These are phyloP conservation scores for Sylvia atricapilla DNA, from an alignment of 2,113 vertebrate species.

Conservation along the genomic window DNA sequence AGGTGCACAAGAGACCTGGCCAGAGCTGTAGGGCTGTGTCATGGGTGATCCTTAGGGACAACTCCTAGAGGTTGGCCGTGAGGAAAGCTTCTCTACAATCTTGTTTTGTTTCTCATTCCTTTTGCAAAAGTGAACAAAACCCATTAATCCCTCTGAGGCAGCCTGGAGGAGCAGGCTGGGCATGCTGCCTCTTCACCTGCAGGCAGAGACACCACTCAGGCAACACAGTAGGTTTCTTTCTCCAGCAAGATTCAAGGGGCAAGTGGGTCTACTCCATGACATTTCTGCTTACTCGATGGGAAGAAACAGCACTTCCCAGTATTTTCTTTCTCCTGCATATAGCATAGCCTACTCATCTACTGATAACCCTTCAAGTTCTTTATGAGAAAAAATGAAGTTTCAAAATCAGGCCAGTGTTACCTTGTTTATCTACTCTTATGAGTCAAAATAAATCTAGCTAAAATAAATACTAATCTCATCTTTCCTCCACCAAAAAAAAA, in stretches of 20 bases:
- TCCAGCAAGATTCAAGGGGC: neutral
- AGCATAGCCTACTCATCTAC: neutral
- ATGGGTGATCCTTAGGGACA: accelerated
- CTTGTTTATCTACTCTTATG: neutral
- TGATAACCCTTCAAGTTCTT: neutral
- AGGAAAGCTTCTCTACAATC: neutral
- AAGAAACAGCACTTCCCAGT: neutral
- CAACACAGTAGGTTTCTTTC: neutral
- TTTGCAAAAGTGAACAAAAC: neutral
- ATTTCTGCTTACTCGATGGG: neutral
- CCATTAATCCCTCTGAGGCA: neutral
- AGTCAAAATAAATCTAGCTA: neutral
- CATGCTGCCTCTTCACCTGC: neutral
- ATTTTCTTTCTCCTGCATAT: neutral
- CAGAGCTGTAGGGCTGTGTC: neutral
- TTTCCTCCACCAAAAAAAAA: neutral
- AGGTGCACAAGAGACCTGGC: neutral
- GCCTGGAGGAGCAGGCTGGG: neutral
- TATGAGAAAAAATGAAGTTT: neutral
- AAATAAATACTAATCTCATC: neutral
- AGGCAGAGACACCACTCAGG: accelerated
- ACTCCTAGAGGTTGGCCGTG: accelerated
- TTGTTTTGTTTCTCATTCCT: neutral
- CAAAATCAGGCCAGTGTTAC: neutral
- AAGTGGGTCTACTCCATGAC: neutral